Base-by-base conservation (phyloP, 2,113 vertebrate genomes). In the Rhadina sibilatrix region DNA sequence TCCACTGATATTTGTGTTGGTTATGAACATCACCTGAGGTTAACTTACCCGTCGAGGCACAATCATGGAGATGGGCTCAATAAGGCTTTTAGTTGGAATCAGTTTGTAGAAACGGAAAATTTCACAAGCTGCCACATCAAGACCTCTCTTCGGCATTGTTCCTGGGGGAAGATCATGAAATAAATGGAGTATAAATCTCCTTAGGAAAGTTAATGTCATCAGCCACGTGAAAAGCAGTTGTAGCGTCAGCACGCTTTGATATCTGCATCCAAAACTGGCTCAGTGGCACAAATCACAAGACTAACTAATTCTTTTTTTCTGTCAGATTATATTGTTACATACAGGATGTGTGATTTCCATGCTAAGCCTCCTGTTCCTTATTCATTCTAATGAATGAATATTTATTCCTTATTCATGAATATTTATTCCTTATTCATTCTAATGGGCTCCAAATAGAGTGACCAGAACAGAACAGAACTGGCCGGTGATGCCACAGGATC, bases 71-170 rank as follows among this genome's bases (percentile, higher is more conserved):
- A 99, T 28, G 0, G 99, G 99, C 89, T 99, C 99, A 6, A 99
- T 99, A 85, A 99, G 96, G 82, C 97, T 98, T 98, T 99, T 99
- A 94, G 97, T 97, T 77, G 99, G 98, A 87, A 99, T 98, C 84
- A 99, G 97, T 87, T 98, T 99, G 97, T 99, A 99, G 97, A 99
- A 99, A 96, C 99, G 98, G 98, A 99, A 99, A 93, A 99, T 98
- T 97, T 99, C 99, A 27, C 99, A 99, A 84, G 98, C 97, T 77
- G 98, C 98, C 77, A 99, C 99, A 24, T 99, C 98, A 60, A 99
- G 98, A 44, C 99, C 99, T 94, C 99, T 98, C 97, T 99, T 99
- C 96, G 99, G 99, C 99, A 99, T 99, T 37, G 98, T 82, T 97
- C 98, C 99, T 99, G 94, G 9, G 49, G 80, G 70, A 60, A 86